Conservation (phyloP, 1,140 invertebrate species). For the Geopemphigus sp. region DNA sequence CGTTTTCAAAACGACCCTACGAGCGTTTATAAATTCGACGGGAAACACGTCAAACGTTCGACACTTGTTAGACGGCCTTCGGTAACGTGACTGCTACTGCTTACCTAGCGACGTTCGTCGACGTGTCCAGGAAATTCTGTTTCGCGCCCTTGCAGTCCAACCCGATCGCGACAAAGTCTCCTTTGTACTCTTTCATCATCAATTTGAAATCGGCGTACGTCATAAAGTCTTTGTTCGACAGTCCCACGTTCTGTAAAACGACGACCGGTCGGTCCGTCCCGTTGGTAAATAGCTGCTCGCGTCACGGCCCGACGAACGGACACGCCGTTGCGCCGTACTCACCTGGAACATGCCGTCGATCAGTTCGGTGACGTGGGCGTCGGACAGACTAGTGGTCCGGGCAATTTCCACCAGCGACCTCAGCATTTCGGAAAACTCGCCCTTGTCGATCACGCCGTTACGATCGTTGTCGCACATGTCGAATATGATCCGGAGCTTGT, state of each 20-base stretch:
- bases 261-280: no score
- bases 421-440: conserved; percentile 90
- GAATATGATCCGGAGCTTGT: conserved; percentile 95
- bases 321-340: conserved; percentile 43
- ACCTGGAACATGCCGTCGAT: conserved; percentile 93
- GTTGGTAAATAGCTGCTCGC: no score
- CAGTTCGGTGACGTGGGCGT: conserved; percentile 85
- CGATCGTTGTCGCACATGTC: conserved; percentile 98
- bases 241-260: conserved; percentile 71
- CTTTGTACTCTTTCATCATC: conserved; percentile 97
- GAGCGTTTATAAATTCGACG: no score
- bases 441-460: conserved; percentile 92
- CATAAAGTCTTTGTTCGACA: conserved; percentile 86
- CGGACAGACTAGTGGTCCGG: conserved; percentile 82
- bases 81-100: no score
- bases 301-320: no score
- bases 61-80: no score
- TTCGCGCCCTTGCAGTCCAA: conserved; percentile 94
- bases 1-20: no score
- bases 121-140: conserved; percentile 91
- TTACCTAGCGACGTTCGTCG: conserved; percentile 83
- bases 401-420: conserved; percentile 93
- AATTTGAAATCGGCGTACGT: conserved; percentile 94
- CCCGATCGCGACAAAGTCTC: conserved; percentile 94
- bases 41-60: no score